Evolutionary conservation across 2,888 invertebrate species (phyloP).

Genomic region (Tuta absoluta): DNA sequence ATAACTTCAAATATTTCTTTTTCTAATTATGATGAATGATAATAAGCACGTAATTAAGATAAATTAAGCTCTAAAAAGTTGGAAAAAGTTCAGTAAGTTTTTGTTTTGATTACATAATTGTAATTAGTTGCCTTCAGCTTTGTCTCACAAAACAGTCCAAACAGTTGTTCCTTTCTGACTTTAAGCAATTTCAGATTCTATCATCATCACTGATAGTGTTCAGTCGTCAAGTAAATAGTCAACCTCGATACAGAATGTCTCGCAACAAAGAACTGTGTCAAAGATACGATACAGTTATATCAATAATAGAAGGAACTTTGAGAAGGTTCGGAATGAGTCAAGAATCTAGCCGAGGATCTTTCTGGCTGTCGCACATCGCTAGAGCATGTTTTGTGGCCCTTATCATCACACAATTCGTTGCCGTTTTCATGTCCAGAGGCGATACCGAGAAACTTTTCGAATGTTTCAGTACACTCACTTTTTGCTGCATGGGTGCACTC

Average conservation of each 20-base stretch:
- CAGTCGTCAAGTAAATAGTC: too few relatives aligned
- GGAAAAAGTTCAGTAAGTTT: too few relatives aligned
- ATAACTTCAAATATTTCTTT: too few relatives aligned
- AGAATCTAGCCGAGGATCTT: neutral
- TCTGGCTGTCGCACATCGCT: slow-evolving; percentile 1
- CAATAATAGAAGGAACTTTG: neutral
- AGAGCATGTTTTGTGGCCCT: neutral
- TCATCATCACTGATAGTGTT: too few relatives aligned
- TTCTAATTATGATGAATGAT: too few relatives aligned
- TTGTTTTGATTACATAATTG: too few relatives aligned
- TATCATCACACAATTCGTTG: slow-evolving; percentile 49
- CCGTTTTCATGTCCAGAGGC: slow-evolving; percentile 44
- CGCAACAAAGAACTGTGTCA: neutral
- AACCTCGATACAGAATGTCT: neutral
- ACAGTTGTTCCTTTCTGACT: too few relatives aligned
- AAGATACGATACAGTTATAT: neutral
- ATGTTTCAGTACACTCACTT: slow-evolving; percentile 60
- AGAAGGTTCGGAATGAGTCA: neutral
- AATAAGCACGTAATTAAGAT: too few relatives aligned
- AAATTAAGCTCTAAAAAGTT: too few relatives aligned
- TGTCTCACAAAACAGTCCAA: too few relatives aligned
- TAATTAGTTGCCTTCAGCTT: too few relatives aligned
- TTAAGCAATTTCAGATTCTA: too few relatives aligned
- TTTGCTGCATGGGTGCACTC: slow-evolving; percentile 59
- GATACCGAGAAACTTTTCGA: slow-evolving; percentile 55